Base-by-base conservation (phyloP, 2,113 vertebrate species). In the Platichthys flesus region DNA sequence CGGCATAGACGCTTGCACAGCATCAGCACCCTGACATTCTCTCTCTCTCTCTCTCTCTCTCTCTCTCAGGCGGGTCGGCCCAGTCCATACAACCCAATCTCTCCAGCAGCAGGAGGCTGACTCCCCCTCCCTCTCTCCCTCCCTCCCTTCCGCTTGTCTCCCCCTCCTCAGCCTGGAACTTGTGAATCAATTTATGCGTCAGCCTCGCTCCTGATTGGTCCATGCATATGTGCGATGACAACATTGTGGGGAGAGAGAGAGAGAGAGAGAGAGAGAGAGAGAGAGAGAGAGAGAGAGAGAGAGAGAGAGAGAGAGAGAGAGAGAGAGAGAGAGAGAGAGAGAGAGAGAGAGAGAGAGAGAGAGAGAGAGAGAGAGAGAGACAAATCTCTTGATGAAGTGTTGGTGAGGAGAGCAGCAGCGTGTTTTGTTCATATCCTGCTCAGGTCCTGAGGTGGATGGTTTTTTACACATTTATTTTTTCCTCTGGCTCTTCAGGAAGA, bases 151-250 rank as follows among this genome's bases (percentile, higher is more conserved):
- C 4, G 5, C 16, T 18, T 18, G 5, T n/a, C 21, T 56, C 54
- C 54, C 21, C 21, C 10, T 61, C 51, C 55, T 13, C 51, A 58
- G 67, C n/a, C 65, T 62, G 28, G 14, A 79, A 78, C 13, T 86
- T 74, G 74, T 58, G 68, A 76, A 84, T 81, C 81, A 88, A 82
- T 88, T 51, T 86, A 83, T 71, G 78, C 83, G 68, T 68, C 63
- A 80, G 75, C 80, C 80, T 71, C 31, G 76, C 82, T 28, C 3
- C 76, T 76, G 81, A 90, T 91, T 90, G 91, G 88, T 18, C 24
- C 42, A 52, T 5, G 74, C 58, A 20, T 51, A 7, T 73, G 62
- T 15, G 47, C 16, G 49, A 61, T 42, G 78, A 57, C 51, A 65
- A 66, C 20, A 56, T 24, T 15, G 47, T 51, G 79, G 78, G 35